Base-by-base conservation (phyloP, 2,888 invertebrate genomes). In the Philhelius pedissequus region DNA sequence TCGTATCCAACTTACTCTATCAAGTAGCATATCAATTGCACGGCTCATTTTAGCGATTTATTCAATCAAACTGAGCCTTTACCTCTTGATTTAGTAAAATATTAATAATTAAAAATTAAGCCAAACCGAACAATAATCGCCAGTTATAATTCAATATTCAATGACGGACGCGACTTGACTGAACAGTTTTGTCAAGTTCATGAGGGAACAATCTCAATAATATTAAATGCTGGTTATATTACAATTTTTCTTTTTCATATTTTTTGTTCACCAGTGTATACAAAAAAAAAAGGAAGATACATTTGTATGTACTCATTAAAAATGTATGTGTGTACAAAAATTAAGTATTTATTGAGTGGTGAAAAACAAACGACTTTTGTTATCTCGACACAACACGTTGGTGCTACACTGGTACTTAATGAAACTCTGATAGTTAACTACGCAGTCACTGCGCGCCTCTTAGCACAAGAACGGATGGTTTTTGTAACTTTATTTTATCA, bases 11-110 rank as follows among this genome's bases (percentile, higher is more conserved):
- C 91, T 91, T 89, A 91, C 91, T 76, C 90, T 90, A 76, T 89
- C 89, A 75, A 91, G 87, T 54, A 91, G 83, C 66, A 91, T 90
- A 88, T 91, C 91, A 82, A 91, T 91, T 58, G 91, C 89, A 60
- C 91, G 88, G 73, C 89, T 91, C 91, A 91, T 91, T 76, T 13
- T 38, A 30, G 30, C 35, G 8, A 25, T 32, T 56, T 48, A 66
- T 71, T 54, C n/a, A 22, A 71, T 22, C 15, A 18, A 35, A 20
- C 18, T 20, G 13, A n/a, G n/a, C n/a, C n/a, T 20, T 20, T n/a
- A 20, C 20, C 18, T 15, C 50, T 45, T 30, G 15, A 78, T 50
- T 52, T 11, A 4, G 5, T 18, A 18, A 43, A 56, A 43, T 11
- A 56, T 18, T 9, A 25, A 43, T 25, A 43, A 62, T 62, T 62